Base-by-base conservation (phyloP, 2,113 vertebrate genomes). In the Eubucco bourcierii region DNA sequence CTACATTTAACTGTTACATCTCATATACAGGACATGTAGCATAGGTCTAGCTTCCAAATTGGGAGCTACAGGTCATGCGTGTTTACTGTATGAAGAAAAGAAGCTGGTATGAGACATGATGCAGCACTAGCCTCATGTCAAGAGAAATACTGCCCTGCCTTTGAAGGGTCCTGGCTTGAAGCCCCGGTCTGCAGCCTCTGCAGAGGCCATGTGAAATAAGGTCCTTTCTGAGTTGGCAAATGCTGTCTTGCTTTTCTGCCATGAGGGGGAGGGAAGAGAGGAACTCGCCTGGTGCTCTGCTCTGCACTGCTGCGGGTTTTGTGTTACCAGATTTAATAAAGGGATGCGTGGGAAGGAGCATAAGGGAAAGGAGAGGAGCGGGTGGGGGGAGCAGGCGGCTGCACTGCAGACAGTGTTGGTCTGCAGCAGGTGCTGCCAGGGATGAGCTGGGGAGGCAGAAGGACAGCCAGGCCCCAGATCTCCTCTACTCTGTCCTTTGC, bases 311-410 rank as follows among this genome's bases (percentile, higher is more conserved):
- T 65, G 71, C 4, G 3, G 68, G 84, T 53, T 73, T 85, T 73
- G 72, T 71, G 65, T 76, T 52, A 80, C 65, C 56, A 93, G 86
- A 77, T 83, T 88, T 88, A 93, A 86, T 78, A 92, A 83, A 90
- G 61, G n/a, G 65, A 46, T 67, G 80, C 1, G 88, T 94, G 84
- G 86, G 95, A 94, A 72, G 60, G 29, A 92, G 55, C 71, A 84
- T 87, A 72, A 90, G 50, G 77, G 50, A 86, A 75, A 34, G 59
- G 71, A 90, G 41, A 31, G 0, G 8, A 64, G 64, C 3, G 0
- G 27, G 59, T 0, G 1, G 39, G 66, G 47, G 59, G 16, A 92
- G 78, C 80, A 65, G 63, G 75, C 13, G 4, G 47, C 71, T 79
- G 77, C 29, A 24, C 64, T 13, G 63, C 34, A n/a, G 44, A 31